Base-by-base conservation (phyloP, 2,797 vertebrate species). In the Harpagifer antarcticus region DNA sequence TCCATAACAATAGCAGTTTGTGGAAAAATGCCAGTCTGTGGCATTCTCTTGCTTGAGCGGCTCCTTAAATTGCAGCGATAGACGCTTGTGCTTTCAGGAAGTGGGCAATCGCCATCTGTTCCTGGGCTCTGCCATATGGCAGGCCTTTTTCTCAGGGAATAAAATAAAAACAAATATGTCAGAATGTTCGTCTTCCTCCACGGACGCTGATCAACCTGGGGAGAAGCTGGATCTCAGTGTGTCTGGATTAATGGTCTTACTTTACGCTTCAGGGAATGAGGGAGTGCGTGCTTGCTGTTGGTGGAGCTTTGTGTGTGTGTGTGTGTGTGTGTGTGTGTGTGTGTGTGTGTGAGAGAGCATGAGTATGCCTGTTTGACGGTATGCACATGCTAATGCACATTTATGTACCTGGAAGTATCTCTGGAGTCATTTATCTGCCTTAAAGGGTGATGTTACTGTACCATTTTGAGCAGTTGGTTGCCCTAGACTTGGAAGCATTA, bases 111-210 rank as follows among this genome's bases (percentile, higher is more conserved):
- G 94, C 94, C 96, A 96, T 96, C 95, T 97, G 93, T 94, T 95
- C 92, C 90, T 91, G 78, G 93, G 91, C 84, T 88, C 94, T 89
- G 94, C 94, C 96, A 96, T 96, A 97, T 96, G 96, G 94, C 88
- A 76, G 92, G 92, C 90, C 93, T 96, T 96, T 96, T 94, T 95
- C 93, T 90, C 79, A 76, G 93, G 92, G 93, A 95, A 95, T 91
- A 93, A 95, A 95, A 95, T 95, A 95, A 95, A 95, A 96, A 96
- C 94, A 95, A 96, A 96, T 95, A 96, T 96, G 94, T 97, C 95
- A 96, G 91, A 96, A 95, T 95, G 91, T 89, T 92, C 92, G 86
- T 93, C 93, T 94, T 95, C 93, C 95, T 94, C 90, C 93, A 93
- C 79, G 94, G 94, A 94, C 91, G 87, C 92, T 95, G 94, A 95